Conservation (phyloP, 2,888 invertebrate genomes). For the Digitonthophagus gazella region DNA sequence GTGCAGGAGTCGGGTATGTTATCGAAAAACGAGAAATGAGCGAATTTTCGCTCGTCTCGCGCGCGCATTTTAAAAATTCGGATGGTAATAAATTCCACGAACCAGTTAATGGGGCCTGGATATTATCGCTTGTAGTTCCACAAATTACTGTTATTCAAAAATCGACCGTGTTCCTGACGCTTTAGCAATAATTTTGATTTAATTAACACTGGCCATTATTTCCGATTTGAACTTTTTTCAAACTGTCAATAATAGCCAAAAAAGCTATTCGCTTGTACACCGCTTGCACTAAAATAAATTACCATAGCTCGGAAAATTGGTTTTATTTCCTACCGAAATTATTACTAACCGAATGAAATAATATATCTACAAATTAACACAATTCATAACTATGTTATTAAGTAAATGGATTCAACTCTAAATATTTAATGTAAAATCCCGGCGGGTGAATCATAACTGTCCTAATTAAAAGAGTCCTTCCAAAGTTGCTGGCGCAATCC, state of each 20-base stretch:
- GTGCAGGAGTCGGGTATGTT: neutral
- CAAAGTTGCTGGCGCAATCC: neutral
- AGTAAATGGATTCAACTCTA: neutral
- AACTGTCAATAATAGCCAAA: no score
- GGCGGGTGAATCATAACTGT: neutral
- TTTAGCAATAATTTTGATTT: neutral
- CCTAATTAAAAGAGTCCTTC: neutral
- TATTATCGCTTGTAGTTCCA: neutral
- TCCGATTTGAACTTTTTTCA: neutral
- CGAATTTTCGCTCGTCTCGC: neutral
- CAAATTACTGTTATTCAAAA: neutral
- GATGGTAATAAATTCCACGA: neutral
- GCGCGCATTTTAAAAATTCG: neutral
- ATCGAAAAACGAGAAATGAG: slow-evolving; percentile 10
- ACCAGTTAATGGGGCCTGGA: neutral
- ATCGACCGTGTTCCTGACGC: no score
- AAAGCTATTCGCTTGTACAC: no score
- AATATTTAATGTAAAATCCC: neutral
- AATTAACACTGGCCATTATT: neutral
- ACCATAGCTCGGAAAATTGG: no score
- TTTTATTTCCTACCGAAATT: no score
- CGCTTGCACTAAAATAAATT: no score
- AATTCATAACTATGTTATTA: neutral
- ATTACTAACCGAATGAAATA: neutral
- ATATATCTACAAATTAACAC: neutral